Evolutionary conservation across 2,113 vertebrate genomes (phyloP).

Genomic region (Poecile atricapillus): DNA sequence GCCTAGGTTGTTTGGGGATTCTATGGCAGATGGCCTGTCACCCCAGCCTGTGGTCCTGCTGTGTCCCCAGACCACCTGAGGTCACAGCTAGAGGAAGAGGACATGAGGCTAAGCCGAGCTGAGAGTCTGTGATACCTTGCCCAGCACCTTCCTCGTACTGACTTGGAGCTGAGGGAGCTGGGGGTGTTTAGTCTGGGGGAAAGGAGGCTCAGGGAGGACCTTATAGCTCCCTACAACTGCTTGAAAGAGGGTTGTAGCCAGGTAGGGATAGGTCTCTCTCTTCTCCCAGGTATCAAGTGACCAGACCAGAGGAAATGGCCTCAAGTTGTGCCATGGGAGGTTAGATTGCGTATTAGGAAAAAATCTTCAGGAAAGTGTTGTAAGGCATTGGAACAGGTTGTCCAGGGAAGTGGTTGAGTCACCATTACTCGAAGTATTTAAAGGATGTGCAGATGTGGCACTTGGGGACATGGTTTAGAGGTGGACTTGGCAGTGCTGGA

Average conservation of each 20-base stretch:
- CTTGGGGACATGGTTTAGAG: neutral
- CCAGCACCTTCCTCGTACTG: neutral
- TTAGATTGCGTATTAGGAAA: neutral
- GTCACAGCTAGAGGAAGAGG: neutral
- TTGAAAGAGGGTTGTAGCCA: neutral
- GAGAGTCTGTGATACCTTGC: neutral
- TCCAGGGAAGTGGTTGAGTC: neutral
- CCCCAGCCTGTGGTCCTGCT: neutral
- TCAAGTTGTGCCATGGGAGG: neutral
- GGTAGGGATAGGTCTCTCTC: neutral
- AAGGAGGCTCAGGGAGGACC: neutral
- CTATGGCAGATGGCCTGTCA: neutral
- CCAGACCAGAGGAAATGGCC: neutral
- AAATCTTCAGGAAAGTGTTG: neutral
- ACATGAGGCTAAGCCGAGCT: neutral
- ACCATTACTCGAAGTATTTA: neutral
- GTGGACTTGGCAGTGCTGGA: neutral
- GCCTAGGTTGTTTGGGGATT: neutral
- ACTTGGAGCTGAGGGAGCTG: neutral
- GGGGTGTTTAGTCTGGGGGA: neutral
- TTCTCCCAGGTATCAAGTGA: neutral
- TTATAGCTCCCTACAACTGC: neutral
- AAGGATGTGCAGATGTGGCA: neutral
- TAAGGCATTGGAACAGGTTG: neutral
- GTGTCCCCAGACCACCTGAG: neutral